Percentiles rank a stretch among this genome's conserved stretches.
Evolutionary conservation across 2,797 vertebrate species (phyloP).

Genomic region (Zenarchopterus dispar): DNA sequence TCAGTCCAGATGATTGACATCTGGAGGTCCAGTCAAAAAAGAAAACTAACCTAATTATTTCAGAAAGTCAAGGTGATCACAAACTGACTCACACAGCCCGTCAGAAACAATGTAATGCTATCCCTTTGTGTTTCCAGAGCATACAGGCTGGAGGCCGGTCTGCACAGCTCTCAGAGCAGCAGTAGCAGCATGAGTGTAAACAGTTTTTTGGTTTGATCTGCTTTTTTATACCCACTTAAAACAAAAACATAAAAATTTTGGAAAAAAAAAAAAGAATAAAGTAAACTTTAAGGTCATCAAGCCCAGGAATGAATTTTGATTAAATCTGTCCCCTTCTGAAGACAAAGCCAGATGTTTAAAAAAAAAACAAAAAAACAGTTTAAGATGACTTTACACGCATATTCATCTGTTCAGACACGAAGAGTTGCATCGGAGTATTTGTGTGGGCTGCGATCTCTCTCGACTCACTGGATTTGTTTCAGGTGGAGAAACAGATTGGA

Average conservation of each 20-base stretch:
- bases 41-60: too few relatives aligned
- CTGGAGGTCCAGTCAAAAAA: too few relatives aligned
- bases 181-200: background rate
- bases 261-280: background rate
- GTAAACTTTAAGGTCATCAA: background rate
- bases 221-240: background rate
- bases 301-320: background rate
- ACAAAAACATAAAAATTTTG: too few relatives aligned
- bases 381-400: constrained; percentile 24
- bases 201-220: background rate
- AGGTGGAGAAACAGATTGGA: constrained; percentile 34
- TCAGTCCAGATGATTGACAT: too few relatives aligned
- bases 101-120: too few relatives aligned
- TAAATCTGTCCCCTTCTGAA: background rate
- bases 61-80: too few relatives aligned
- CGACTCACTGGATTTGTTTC: constrained; percentile 35
- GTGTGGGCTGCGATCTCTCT: constrained; percentile 28
- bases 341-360: background rate
- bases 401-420: constrained; percentile 47
- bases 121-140: too few relatives aligned
- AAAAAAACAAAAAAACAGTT: background rate
- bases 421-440: constrained; percentile 7
- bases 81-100: too few relatives aligned
- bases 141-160: too few relatives aligned
- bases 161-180: too few relatives aligned